Base-by-base conservation (phyloP, 1,140 invertebrate genomes). In the Drosophila suzukii region DNA sequence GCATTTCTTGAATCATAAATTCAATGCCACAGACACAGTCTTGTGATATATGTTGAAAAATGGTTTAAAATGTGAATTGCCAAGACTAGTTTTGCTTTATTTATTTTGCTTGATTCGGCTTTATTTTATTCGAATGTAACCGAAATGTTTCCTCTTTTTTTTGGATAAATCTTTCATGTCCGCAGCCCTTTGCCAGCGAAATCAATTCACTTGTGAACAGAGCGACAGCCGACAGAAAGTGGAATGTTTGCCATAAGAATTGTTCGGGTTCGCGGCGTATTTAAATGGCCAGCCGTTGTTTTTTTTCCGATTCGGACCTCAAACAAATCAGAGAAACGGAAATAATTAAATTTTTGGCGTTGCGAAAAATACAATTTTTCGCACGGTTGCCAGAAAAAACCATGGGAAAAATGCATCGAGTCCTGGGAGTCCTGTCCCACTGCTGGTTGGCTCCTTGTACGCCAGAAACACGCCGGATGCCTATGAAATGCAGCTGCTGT, bases 401-500 rank as follows among this genome's bases (percentile, higher is more conserved):
- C 41, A 43, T 46, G 15, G 27, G 55, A 30, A 36, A 75, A 77
- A 61, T 61, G 66, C 62, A 60, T 30, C 39, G 7, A 11, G 43
- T 6, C 17, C 43, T 13, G 17, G 12, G 43, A 24, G 10, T 20
- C 6, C 30, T 11, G 30, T 11, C 38, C 17, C 7, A 8, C 32
- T 54, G 32, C 24, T 49, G 20, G n/a, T 49, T 70, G 30, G 27
- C 10, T 50, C 34, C 61, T 41, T 34, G 20, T 30, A 24, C 38
- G 53, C 36, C 30, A 5, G 3, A 3, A 27, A 27, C 27, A 36
- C 10, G 34, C 32, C 15, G 39, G 66, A 38, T 60, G 54, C 55
- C 58, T 65, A 76, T 79, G 53, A 84, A 76, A 62, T 76, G 73
- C 81, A 77, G 77, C 76, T 80, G 72, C 63, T 57, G 58, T 65